phyloP scores from a whole-genome alignment of 2,113 vertebrate species.

The Zingel zingel region DNA sequence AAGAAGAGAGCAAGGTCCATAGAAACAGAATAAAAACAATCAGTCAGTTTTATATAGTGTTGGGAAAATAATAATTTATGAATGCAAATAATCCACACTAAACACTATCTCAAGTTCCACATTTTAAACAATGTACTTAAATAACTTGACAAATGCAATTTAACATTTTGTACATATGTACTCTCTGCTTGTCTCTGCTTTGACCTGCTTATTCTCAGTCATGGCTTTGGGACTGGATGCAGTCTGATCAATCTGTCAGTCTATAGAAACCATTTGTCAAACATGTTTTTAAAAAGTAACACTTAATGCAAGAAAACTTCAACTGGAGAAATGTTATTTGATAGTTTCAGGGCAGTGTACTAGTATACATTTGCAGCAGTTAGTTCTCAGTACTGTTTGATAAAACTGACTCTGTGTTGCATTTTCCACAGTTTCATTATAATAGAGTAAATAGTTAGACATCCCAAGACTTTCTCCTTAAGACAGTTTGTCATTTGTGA shows the following conservation, averaged over 20 bases:
- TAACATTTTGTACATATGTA: neutral
- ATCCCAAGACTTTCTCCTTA: slow-evolving; percentile 2
- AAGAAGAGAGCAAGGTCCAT: slow-evolving; percentile 24
- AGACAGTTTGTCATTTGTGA: slow-evolving; percentile 22
- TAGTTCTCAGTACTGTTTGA: neutral
- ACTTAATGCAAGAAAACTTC: neutral
- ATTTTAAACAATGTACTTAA: neutral
- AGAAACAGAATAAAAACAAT: slow-evolving; percentile 30
- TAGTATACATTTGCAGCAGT: slow-evolving; percentile 6
- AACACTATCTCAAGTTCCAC: neutral
- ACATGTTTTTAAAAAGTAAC: slow-evolving; percentile 8
- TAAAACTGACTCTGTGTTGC: slow-evolving; percentile 13
- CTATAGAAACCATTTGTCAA: slow-evolving; percentile 19
- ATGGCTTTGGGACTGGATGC: neutral
- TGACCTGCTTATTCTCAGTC: neutral
- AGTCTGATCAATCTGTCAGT: slow-evolving; percentile 18
- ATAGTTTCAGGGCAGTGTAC: neutral
- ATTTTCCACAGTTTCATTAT: slow-evolving; percentile 22
- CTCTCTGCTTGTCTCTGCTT: neutral
- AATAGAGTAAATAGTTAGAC: neutral
- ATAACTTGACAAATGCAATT: slow-evolving; percentile 13
- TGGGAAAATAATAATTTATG: neutral
- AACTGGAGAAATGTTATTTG: slow-evolving; percentile 15
- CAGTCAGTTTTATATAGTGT: neutral
- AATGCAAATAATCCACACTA: slow-evolving; percentile 3